phyloP scores from a whole-genome alignment of 2,888 invertebrate genomes.

The Nebria salina region DNA sequence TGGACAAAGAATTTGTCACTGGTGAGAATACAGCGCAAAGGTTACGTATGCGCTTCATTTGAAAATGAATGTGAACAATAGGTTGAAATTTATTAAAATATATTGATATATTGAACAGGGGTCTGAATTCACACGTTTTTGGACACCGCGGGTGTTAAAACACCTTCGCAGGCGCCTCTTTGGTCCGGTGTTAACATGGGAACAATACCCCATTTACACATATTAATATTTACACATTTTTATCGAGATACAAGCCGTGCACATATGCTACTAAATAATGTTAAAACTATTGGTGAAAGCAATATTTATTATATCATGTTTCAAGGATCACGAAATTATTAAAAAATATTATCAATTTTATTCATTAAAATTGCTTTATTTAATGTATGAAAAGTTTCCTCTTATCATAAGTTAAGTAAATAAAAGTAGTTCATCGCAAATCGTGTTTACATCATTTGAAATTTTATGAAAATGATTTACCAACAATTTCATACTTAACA shows the following conservation, averaged over 20 bases:
- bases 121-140: slow-evolving; percentile 23
- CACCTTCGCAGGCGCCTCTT: slow-evolving; percentile 25
- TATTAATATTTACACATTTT: slow-evolving; percentile 35
- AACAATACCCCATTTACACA: slow-evolving; percentile 43
- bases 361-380: no score
- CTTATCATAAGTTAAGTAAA: no score
- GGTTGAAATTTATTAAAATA: slow-evolving; percentile 38
- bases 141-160: slow-evolving; percentile 9
- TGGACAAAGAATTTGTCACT: not conserved
- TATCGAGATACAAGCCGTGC: not conserved
- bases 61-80: slow-evolving; percentile 23
- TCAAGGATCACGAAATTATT: no score
- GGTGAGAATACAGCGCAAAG: not conserved
- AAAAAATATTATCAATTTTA: no score
- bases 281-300: not conserved
- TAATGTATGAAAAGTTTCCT: no score
- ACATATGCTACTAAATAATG: not conserved
- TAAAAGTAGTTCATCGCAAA: no score
- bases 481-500: not conserved
- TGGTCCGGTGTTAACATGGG: slow-evolving; percentile 35
- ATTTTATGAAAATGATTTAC: no score
- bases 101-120: slow-evolving; percentile 23
- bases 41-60: not conserved
- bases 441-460: no score
- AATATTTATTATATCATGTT: no score